phyloP scores from a whole-genome alignment of 2,888 invertebrate species.

The Dryadula phaetusa region DNA sequence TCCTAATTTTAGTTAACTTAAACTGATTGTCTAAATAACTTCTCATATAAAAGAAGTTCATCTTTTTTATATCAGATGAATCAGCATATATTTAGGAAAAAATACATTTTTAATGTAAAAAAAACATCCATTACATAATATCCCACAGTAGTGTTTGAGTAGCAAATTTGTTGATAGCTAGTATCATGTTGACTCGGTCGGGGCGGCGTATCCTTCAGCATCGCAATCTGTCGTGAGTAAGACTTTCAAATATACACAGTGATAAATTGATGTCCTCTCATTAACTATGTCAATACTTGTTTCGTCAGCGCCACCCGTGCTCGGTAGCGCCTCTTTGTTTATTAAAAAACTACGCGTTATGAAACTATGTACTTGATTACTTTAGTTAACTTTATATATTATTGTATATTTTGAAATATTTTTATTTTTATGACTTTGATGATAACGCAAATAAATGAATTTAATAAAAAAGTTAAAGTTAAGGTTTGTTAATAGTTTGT shows the following conservation, averaged over 20 bases:
- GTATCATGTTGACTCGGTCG: conserved; percentile 52
- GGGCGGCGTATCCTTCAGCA: conserved; percentile 55
- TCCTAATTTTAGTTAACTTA: no score
- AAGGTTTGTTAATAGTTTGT: no score
- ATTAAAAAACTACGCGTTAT: conserved; percentile 9
- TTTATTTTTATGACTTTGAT: no score
- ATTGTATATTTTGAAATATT: neutral
- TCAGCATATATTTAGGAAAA: no score
- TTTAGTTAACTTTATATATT: neutral
- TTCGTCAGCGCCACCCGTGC: conserved; percentile 19
- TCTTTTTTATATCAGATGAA: no score
- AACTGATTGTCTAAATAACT: neutral
- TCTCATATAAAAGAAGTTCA: neutral
- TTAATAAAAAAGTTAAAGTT: no score
- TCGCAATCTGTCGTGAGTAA: conserved; percentile 25
- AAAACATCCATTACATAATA: conserved; percentile 25
- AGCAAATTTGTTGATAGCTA: conserved; percentile 46
- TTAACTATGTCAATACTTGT: conserved; percentile 31
- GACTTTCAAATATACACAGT: conserved; percentile 36
- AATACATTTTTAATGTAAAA: no score
- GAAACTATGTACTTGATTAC: neutral
- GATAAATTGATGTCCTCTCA: conserved; percentile 37
- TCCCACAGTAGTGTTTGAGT: conserved; percentile 40
- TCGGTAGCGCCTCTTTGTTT: conserved; percentile 12
- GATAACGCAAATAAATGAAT: no score